Percentiles rank a stretch among this genome's conserved stretches.
These are phyloP conservation scores for Kradibia gibbosae DNA, from an alignment of 1,140 invertebrate species.

Conservation along the genomic window DNA sequence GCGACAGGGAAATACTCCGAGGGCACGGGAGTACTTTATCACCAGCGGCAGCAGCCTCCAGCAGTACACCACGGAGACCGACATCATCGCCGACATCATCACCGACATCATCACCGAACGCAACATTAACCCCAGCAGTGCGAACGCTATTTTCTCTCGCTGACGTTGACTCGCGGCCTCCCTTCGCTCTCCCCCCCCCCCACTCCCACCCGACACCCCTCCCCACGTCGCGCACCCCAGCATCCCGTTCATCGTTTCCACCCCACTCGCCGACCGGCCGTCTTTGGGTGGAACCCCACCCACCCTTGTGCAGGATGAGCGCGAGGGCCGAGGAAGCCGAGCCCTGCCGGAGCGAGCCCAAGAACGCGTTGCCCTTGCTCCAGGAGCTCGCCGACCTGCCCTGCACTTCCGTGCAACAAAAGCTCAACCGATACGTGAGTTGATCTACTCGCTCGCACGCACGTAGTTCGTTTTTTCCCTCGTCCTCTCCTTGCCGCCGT, in stretches of 20 bases:
- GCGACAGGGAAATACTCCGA: background rate
- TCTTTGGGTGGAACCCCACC: no score
- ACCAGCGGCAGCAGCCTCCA: constrained; percentile 22
- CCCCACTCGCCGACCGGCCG: no score
- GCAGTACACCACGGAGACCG: no score
- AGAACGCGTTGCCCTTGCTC: constrained; percentile 53
- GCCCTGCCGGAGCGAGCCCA: background rate
- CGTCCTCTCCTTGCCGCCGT: background rate
- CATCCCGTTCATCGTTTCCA: background rate
- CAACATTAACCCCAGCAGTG: background rate
- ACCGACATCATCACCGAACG: no score
- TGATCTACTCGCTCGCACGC: background rate
- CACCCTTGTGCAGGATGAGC: background rate
- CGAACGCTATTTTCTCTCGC: no score
- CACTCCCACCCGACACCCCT: no score
- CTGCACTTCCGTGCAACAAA: constrained; percentile 59
- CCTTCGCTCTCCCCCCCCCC: no score
- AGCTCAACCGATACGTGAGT: constrained; percentile 63
- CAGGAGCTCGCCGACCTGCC: constrained; percentile 60
- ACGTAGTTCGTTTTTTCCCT: background rate
- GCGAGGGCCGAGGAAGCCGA: background rate
- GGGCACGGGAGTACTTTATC: background rate
- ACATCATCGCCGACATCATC: no score
- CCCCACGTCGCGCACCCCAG: background rate
- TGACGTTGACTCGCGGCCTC: no score